Evolutionary conservation across 2,888 invertebrate genomes (phyloP), one percentile per base, ranked within the genome.

Genomic region (Lysandra coridon): DNA sequence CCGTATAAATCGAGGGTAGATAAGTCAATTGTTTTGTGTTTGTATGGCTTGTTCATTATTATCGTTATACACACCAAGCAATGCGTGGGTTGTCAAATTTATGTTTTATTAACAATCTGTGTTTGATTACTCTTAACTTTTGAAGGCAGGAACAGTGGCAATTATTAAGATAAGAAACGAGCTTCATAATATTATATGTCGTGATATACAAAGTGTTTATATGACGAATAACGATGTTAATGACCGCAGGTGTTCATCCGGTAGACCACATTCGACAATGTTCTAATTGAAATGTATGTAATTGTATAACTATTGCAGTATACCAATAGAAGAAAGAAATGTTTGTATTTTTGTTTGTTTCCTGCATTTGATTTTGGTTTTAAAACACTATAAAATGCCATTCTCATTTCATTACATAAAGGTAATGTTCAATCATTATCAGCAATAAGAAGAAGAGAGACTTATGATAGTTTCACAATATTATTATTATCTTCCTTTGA

Each of bases 201-300:
- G 62, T 81, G 84, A 86, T 84, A 84, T 84, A 88, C 88, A 89
- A 91, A 91, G 89, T 87, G 89, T 86, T 85, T 74, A 73, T 79
- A 78, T 77, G 77, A 78, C 79, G 77, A n/a, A 23, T 62, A 76
- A 49, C 49, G 79, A 82, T 78, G 78, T 81, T 80, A 83, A 80
- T 53, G 30, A 83, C 81, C 90, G 90, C 93, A 94, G 93, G 94
- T 94, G 94, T 87, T 89, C 94, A 92, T 93, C 94, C 93, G 93
- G 92, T 88, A 86, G 12, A 0, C 84, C 85, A 73, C 60, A 79
- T 73, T 73, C 87, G 89, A 86, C 83, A 85, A 88, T 57, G 57
- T 57, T 57, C 14, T 49, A 49, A 49, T 49, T 49, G 10, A 49
- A 49, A 49, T 49, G 44, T 49, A 49, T 49, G 2, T 49, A 10